Conservation (phyloP, 2,113 vertebrate species). For the Poecile atricapillus region DNA sequence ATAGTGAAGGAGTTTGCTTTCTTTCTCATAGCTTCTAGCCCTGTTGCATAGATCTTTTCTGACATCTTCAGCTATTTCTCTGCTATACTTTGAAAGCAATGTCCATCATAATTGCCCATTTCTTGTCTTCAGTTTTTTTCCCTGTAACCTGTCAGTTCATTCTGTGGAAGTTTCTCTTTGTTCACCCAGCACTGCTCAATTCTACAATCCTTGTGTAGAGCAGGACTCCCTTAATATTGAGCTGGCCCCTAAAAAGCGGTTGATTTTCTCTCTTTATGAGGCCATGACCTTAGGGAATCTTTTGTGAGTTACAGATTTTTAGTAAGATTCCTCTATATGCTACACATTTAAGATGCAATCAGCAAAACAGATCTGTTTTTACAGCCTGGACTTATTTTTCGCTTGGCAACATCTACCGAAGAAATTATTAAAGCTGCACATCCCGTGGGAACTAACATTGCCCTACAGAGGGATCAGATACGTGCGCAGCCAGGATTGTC, state of each 20-base stretch:
- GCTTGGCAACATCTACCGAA: neutral
- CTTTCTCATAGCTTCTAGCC: neutral
- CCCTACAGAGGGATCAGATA: neutral
- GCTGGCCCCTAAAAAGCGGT: neutral
- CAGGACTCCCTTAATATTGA: neutral
- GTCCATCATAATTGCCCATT: neutral
- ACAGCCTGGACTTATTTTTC: neutral
- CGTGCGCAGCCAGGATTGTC: accelerated
- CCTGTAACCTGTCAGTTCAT: too few relatives aligned
- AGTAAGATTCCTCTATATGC: neutral
- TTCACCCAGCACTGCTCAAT: accelerated
- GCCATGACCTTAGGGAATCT: neutral
- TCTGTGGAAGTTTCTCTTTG: neutral
- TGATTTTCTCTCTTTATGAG: neutral
- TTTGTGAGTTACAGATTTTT: neutral
- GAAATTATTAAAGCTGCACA: neutral
- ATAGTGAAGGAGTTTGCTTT: neutral
- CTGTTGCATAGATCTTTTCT: neutral
- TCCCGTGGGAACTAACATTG: neutral
- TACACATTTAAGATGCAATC: neutral
- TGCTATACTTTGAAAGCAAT: neutral
- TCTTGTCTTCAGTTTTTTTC: neutral
- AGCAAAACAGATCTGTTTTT: neutral
- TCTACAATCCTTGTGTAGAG: neutral
- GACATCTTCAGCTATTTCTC: neutral